Evolutionary conservation across 2,113 vertebrate species (phyloP), one percentile per base, ranked within the genome.

Genomic region (Cyprinodon brontotheroides): DNA sequence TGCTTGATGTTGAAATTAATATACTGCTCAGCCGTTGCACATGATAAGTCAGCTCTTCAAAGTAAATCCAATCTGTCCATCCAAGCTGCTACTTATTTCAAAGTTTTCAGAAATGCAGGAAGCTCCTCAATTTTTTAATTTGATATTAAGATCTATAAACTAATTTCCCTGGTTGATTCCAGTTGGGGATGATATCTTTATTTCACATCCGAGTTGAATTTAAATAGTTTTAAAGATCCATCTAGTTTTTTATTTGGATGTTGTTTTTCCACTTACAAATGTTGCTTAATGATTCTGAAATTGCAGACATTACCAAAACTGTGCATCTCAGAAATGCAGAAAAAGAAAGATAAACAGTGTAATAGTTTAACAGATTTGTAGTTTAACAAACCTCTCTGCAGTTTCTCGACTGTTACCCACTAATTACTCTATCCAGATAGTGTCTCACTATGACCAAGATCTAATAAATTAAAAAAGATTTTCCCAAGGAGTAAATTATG

Each of bases 71-170:
- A 78, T 86, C 86, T 87, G 82, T 50, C 41, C 0, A 12, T 22
- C 73, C 77, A 80, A 77, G 72, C 85, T 85, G 83, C 68, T 75
- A 41, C 77, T 78, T 73, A 78, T 79, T 79, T 72, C 45, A 3
- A 43, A 57, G 61, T 10, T 3, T 48, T 74, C 29, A 17, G 20
- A 74, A 84, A 86, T 80, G 50, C 20, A 65, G 5, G 4, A 47
- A 72, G 76, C 38, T 22, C 20, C 65, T 73, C 74, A 20, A 76
- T 79, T 59, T 79, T 6, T 39, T 71, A 69, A 84, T 70, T 68
- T 74, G 43, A 86, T 79, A 50, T 76, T 61, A 43, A 67, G 72
- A 64, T 77, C 41, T 70, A 36, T 85, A 64, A 79, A 63, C 84
- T 70, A 74, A 77, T 38, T 60, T 62, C 64, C 73, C 48, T 43